Percentiles rank a stretch among this genome's conserved stretches.
phyloP scores from a whole-genome alignment of 2,888 invertebrate genomes.

The Meloe dianella region DNA sequence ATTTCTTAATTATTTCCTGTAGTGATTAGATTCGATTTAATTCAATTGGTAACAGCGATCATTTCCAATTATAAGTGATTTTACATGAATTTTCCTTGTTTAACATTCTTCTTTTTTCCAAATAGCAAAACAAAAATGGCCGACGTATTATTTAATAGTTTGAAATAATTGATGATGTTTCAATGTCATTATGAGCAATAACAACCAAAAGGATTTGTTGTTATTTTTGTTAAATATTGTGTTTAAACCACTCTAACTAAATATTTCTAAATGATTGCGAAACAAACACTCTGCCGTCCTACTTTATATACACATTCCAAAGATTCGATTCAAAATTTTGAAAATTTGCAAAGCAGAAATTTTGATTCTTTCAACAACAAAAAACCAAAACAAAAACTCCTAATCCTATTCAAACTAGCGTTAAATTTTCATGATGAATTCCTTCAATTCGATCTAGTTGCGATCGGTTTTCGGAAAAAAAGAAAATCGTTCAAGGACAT shows the following conservation, averaged over 20 bases:
- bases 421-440: slow-evolving; percentile 13
- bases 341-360: no score
- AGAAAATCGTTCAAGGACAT: slow-evolving; percentile 52
- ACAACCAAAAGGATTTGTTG: slow-evolving; percentile 32
- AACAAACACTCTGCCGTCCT: slow-evolving; percentile 53
- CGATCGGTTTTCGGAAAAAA: slow-evolving; percentile 32
- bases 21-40: neutral
- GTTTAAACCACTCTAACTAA: slow-evolving; percentile 33
- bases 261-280: slow-evolving; percentile 45
- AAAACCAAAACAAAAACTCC: neutral
- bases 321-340: slow-evolving; percentile 10
- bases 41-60: slow-evolving; percentile 7
- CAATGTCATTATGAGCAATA: slow-evolving; percentile 47
- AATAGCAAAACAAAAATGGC: slow-evolving; percentile 32
- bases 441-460: slow-evolving; percentile 43
- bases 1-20: slow-evolving; percentile 4
- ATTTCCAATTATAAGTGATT: no score
- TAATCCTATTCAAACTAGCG: slow-evolving; percentile 14
- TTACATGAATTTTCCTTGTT: no score
- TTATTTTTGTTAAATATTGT: neutral
- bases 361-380: no score
- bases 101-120: no score
- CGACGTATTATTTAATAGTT: slow-evolving; percentile 41
- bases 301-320: slow-evolving; percentile 54
- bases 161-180: slow-evolving; percentile 46